phyloP scores from a whole-genome alignment of 2,113 vertebrate genomes.

The Laticauda colubrina region DNA sequence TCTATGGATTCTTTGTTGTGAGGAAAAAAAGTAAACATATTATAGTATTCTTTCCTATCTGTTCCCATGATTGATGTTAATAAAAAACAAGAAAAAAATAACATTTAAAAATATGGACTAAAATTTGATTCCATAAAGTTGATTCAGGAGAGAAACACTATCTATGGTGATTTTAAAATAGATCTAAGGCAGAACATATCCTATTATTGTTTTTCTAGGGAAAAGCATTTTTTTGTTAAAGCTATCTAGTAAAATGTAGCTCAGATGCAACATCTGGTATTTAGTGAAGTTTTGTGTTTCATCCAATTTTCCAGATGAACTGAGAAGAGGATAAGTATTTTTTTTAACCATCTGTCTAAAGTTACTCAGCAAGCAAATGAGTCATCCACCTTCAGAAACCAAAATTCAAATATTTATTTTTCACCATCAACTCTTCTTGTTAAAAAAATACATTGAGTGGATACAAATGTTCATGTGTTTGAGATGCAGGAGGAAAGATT shows the following conservation, averaged over 20 bases:
- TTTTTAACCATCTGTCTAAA: conserved; percentile 36
- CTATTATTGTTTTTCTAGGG: background rate
- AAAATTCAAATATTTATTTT: conserved; percentile 29
- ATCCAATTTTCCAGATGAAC: conserved; percentile 41
- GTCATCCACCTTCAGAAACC: background rate
- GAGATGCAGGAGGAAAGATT: background rate
- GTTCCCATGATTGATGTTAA: background rate
- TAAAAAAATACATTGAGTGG: background rate
- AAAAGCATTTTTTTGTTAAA: conserved; percentile 8
- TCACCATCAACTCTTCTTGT: background rate
- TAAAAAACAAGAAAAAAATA: background rate
- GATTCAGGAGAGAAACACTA: background rate
- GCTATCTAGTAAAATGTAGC: conserved; percentile 40
- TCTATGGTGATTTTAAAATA: background rate
- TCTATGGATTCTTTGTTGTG: background rate
- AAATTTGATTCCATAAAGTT: background rate
- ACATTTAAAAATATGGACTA: background rate
- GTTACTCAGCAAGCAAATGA: background rate
- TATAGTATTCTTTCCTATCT: background rate
- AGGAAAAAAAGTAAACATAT: background rate
- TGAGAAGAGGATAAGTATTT: conserved; percentile 17
- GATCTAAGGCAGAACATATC: background rate
- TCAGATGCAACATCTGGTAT: conserved; percentile 38
- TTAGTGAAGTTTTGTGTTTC: conserved; percentile 38
- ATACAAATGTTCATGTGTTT: background rate